Evolutionary conservation across 2,797 vertebrate species (phyloP).

Genomic region (Gobionotothen gibberifrons): DNA sequence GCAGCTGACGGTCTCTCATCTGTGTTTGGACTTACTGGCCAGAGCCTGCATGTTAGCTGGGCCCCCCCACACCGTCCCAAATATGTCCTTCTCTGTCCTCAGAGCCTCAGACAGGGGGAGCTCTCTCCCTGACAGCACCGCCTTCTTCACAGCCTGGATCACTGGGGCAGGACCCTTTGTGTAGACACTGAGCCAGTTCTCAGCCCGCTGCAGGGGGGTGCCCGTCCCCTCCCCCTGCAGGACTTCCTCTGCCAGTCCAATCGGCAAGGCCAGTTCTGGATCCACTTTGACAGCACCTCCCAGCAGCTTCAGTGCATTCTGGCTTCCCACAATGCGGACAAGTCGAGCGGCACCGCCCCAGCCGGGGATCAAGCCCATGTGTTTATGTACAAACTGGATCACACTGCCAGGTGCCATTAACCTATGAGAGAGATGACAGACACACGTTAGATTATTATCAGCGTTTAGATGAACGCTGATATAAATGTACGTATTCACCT

Average conservation of each 20-base stretch:
- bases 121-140: conserved; percentile 88
- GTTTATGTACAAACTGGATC: conserved; percentile 96
- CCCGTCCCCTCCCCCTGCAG: conserved; percentile 67
- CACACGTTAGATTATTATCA: not conserved
- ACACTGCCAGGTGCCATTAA: conserved; percentile 90
- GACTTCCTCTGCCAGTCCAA: conserved; percentile 86
- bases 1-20: conserved; percentile 65
- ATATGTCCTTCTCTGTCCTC: conserved; percentile 88
- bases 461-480: not conserved
- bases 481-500: conserved; percentile 82
- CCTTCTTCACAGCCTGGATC: conserved; percentile 89
- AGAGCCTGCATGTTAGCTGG: conserved; percentile 91
- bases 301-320: conserved; percentile 88
- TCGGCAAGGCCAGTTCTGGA: conserved; percentile 78
- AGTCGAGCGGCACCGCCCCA: conserved; percentile 93
- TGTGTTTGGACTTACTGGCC: conserved; percentile 87
- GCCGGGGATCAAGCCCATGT: conserved; percentile 95
- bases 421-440: conserved; percentile 71
- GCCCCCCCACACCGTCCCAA: conserved; percentile 93
- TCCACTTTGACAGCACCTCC: conserved; percentile 82
- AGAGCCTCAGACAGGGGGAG: conserved; percentile 88
- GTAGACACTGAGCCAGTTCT: conserved; percentile 86
- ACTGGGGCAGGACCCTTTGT: conserved; percentile 86
- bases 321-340: conserved; percentile 85
- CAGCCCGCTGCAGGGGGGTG: conserved; percentile 75